Conservation (phyloP, 2,888 invertebrate genomes). For the Andricus quercusramuli region DNA sequence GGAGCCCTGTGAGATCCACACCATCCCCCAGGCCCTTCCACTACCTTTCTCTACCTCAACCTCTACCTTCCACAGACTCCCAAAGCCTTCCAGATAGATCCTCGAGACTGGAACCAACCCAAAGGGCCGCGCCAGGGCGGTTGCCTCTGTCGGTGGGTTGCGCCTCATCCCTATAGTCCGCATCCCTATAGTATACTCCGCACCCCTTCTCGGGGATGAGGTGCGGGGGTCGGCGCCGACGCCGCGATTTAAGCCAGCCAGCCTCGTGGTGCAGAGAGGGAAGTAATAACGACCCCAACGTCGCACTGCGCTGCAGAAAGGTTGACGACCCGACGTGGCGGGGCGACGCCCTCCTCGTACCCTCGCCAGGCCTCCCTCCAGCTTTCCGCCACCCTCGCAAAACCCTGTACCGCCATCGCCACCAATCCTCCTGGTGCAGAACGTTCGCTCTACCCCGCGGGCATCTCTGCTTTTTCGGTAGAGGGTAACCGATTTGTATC, state of each 20-base stretch:
- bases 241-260: constrained; percentile 52
- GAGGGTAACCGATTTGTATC: neutral
- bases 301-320: constrained; percentile 76
- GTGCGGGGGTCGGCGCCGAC: constrained; percentile 51
- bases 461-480: neutral
- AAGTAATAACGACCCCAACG: constrained; percentile 75
- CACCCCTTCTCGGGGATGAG: neutral
- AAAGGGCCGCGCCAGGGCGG: neutral
- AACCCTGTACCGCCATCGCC: constrained; percentile 42
- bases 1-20: constrained; percentile 5
- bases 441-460: constrained; percentile 32
- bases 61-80: neutral
- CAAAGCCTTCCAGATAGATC: constrained; percentile 4
- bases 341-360: constrained; percentile 38
- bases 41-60: too few relatives aligned
- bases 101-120: constrained; percentile 12
- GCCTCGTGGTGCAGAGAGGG: constrained; percentile 59
- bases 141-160: constrained; percentile 13
- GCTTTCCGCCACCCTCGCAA: constrained; percentile 29
- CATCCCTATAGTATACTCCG: neutral
- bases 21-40: constrained; percentile 17
- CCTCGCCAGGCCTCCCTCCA: constrained; percentile 18
- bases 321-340: constrained; percentile 75
- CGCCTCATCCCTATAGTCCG: constrained; percentile 7
- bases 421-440: constrained; percentile 50